Evolutionary conservation across 2,113 vertebrate species (phyloP).

Genomic region (Nansenia antarctica): DNA sequence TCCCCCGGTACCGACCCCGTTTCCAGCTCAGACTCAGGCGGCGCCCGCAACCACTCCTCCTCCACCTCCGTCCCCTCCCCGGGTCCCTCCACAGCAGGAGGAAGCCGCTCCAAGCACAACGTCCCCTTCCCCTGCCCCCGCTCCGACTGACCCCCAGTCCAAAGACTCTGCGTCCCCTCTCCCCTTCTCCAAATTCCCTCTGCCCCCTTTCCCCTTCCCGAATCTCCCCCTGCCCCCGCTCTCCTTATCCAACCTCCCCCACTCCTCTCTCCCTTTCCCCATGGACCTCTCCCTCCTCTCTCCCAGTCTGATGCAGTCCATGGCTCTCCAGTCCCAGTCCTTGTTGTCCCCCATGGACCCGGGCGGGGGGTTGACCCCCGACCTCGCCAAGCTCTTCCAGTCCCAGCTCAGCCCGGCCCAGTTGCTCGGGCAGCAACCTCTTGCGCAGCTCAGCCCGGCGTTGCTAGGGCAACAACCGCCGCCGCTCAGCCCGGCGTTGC

Average conservation of each 20-base stretch:
- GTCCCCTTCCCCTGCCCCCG: slow-evolving; percentile 51
- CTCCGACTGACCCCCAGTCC: slow-evolving; percentile 77
- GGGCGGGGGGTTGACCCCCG: slow-evolving; percentile 79
- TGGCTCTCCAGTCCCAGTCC: slow-evolving; percentile 85
- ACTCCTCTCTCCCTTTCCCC: slow-evolving; percentile 86
- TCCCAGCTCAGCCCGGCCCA: slow-evolving; percentile 88
- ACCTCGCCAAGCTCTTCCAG: slow-evolving; percentile 92
- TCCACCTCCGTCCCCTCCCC: slow-evolving; percentile 56
- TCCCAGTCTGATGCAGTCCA: slow-evolving; percentile 92
- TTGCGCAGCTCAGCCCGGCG: too few species aligned
- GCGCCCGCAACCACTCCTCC: slow-evolving; percentile 37
- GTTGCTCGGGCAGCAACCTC: slow-evolving; percentile 80
- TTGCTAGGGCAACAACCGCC: slow-evolving; percentile 97
- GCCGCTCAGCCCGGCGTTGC: slow-evolving; percentile 92
- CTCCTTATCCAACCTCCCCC: slow-evolving; percentile 80
- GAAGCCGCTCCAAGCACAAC: slow-evolving; percentile 31
- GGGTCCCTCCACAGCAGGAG: slow-evolving; percentile 47
- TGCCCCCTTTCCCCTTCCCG: slow-evolving; percentile 67
- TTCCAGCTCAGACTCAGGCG: neutral
- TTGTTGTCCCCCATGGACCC: slow-evolving; percentile 85
- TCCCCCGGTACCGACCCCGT: neutral
- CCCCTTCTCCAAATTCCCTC: slow-evolving; percentile 74
- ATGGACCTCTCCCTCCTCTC: slow-evolving; percentile 95
- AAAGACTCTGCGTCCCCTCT: slow-evolving; percentile 79
- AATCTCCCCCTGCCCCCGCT: slow-evolving; percentile 59